Evolutionary conservation across 2,113 vertebrate species (phyloP).

Genomic region (Hypomesus transpacificus): DNA sequence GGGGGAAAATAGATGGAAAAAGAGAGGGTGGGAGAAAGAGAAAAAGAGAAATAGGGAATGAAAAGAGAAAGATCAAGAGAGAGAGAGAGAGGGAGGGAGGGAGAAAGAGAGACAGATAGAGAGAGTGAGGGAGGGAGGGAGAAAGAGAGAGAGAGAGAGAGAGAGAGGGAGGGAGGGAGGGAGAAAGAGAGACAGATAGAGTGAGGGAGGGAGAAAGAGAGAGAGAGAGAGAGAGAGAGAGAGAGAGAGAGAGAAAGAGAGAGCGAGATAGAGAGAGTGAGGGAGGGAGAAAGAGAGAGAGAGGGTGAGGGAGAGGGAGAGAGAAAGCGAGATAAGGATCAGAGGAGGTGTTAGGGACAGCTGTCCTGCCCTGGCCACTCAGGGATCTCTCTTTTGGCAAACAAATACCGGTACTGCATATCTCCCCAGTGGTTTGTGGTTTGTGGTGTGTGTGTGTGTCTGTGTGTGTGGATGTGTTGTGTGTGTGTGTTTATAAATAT

Average conservation of each 20-base stretch:
- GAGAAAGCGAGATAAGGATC: neutral
- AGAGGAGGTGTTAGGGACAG: neutral
- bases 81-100: neutral
- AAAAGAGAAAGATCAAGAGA: neutral
- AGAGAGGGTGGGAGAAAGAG: neutral
- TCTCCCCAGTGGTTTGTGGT: neutral
- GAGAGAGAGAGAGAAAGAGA: too few relatives aligned
- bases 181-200: neutral
- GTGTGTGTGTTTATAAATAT: conserved; percentile 17
- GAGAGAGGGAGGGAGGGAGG: neutral
- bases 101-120: neutral
- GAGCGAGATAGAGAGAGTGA: neutral
- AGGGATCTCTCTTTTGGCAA: conserved; percentile 9
- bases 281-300: neutral
- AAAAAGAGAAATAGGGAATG: neutral
- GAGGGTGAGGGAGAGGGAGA: neutral
- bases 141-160: neutral
- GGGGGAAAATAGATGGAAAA: neutral
- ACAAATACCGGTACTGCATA: neutral
- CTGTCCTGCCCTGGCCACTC: conserved; percentile 12
- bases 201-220: neutral
- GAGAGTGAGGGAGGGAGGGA: neutral
- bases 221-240: neutral
- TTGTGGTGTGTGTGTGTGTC: neutral
- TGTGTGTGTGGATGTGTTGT: conserved; percentile 6